These are phyloP conservation scores for Hypselothyrea guttata DNA, from an alignment of 2,888 invertebrate genomes.

Conservation along the genomic window DNA sequence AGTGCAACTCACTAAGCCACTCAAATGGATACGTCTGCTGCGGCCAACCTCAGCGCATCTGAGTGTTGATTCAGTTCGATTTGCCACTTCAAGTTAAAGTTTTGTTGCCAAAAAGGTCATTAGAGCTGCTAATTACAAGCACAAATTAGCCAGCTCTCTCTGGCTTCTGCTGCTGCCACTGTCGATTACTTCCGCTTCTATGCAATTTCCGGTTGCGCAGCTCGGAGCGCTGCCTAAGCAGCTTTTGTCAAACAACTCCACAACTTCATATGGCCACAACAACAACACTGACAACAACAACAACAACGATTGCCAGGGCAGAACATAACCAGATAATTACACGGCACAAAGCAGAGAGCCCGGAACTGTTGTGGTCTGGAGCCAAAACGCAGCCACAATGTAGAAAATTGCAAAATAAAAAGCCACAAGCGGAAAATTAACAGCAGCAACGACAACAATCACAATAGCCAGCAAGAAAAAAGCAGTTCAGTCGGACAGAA, in stretches of 20 bases:
- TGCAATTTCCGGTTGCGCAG: slow-evolving; percentile 69
- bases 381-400: slow-evolving; percentile 61
- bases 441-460: slow-evolving; percentile 36
- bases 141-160: slow-evolving; percentile 49
- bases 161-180: slow-evolving; percentile 34
- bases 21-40: slow-evolving; percentile 48
- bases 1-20: slow-evolving; percentile 55
- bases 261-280: slow-evolving; percentile 60
- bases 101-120: slow-evolving; percentile 47
- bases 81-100: slow-evolving; percentile 34
- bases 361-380: slow-evolving; percentile 37
- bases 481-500: no score
- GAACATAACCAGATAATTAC: slow-evolving; percentile 74
- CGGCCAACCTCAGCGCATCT: slow-evolving; percentile 3
- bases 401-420: slow-evolving; percentile 81
- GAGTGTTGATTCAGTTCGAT: slow-evolving; percentile 33
- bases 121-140: slow-evolving; percentile 67
- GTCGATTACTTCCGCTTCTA: slow-evolving; percentile 71
- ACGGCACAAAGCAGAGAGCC: slow-evolving; percentile 35
- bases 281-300: slow-evolving; percentile 9
- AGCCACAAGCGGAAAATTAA: slow-evolving; percentile 83
- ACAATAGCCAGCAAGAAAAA: slow-evolving; percentile 12
- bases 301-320: slow-evolving; percentile 30
- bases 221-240: slow-evolving; percentile 63
- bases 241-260: slow-evolving; percentile 66